Evolutionary conservation across 2,888 invertebrate genomes (phyloP).

Genomic region (Halictus ligatus): DNA sequence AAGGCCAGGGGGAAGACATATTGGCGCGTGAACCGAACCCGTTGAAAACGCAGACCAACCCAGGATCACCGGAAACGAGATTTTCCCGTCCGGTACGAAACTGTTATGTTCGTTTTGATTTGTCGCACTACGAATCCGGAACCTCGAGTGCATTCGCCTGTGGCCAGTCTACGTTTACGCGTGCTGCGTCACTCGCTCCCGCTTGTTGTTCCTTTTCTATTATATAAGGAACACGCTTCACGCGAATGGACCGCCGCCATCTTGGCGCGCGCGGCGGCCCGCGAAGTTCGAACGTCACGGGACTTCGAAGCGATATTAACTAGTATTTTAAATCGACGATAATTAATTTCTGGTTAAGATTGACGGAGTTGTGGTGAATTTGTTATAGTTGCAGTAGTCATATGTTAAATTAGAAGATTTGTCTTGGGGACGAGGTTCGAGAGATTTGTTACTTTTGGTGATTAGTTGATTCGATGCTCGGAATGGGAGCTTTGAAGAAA

Average conservation of each 20-base stretch:
- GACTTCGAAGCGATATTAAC: not conserved
- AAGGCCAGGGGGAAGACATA: slow-evolving; percentile 71
- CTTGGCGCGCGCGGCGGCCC: slow-evolving; percentile 59
- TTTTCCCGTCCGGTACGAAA: not conserved
- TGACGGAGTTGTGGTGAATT: not conserved
- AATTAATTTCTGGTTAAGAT: not conserved
- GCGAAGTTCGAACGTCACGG: slow-evolving; percentile 52
- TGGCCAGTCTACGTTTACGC: slow-evolving; percentile 42
- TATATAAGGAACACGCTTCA: slow-evolving; percentile 71
- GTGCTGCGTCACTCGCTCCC: slow-evolving; percentile 50
- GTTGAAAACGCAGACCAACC: slow-evolving; percentile 40
- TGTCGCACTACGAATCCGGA: not conserved
- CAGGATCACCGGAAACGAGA: not conserved
- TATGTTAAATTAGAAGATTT: not conserved
- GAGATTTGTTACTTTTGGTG: not conserved
- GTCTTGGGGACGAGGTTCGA: not conserved
- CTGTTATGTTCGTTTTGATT: not conserved
- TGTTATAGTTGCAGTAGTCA: not conserved
- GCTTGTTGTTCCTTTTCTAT: slow-evolving; percentile 68
- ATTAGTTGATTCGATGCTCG: not conserved
- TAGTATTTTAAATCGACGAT: not conserved
- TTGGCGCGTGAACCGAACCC: slow-evolving; percentile 65
- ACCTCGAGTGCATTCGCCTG: slow-evolving; percentile 28
- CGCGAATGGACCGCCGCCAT: slow-evolving; percentile 67
- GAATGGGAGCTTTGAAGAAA: not conserved